Percentiles rank a stretch among this genome's conserved stretches.
phyloP scores from a whole-genome alignment of 64 coral and sea anemone genomes.

The Actinia equina region DNA sequence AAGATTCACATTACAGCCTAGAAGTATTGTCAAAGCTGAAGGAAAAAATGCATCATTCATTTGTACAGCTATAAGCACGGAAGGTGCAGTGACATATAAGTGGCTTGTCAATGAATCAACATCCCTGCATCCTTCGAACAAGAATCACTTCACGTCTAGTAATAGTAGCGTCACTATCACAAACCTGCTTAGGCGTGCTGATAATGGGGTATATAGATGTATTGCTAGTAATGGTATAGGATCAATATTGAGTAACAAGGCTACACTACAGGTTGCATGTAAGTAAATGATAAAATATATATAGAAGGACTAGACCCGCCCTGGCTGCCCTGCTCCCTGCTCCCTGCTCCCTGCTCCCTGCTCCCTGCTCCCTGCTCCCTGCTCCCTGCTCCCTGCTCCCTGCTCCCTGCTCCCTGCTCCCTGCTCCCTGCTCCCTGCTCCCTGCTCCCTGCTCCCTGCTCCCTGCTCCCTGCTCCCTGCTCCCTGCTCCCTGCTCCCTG shows the following conservation, averaged over 20 bases:
- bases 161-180: neutral
- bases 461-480: too few relatives aligned
- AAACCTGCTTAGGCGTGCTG: neutral
- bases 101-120: neutral
- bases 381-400: too few relatives aligned
- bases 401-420: too few relatives aligned
- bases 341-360: too few relatives aligned
- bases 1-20: neutral
- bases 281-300: neutral
- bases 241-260: slow-evolving; percentile 3
- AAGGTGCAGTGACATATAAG: neutral
- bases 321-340: too few relatives aligned
- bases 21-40: neutral
- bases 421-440: too few relatives aligned
- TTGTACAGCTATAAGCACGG: neutral
- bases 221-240: neutral
- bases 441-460: too few relatives aligned
- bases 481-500: too few relatives aligned
- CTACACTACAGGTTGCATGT: neutral
- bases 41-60: neutral
- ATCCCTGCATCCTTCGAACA: neutral
- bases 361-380: too few relatives aligned
- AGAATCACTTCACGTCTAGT: neutral
- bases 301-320: too few relatives aligned
- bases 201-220: neutral